Base-by-base conservation (phyloP, 2,888 invertebrate genomes). In the Volucella inanis region DNA sequence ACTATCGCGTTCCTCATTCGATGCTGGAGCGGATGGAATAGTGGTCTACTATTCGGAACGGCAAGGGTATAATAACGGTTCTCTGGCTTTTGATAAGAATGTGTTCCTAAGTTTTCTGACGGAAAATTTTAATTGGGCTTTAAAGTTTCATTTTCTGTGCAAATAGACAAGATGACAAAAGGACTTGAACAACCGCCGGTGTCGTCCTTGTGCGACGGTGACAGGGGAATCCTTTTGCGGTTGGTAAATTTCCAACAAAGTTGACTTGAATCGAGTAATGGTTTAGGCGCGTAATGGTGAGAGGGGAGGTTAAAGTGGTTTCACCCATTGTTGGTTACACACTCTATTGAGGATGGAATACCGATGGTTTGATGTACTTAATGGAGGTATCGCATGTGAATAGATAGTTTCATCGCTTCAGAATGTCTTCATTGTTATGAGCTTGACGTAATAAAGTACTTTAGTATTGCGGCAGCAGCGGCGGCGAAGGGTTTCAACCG, bases 361-460 rank as follows among this genome's bases (percentile, higher is more conserved):
- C 75, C 84, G 61, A 84, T 79, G 84, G 84, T 84, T 79, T 79
- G 65, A 84, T 71, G 70, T 79, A 84, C 79, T 84, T 79, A 84
- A 84, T 84, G 70, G 84, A 79, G 84, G 75, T 79, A 84, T 84
- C 80, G 84, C 84, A 79, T 84, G 84, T 79, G 84, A 84, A 84
- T 79, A 84, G 79, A 84, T 84, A 84, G 84, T 84, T 84, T 79
- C 70, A 70, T 71, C 84, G 80, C 75, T 76, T 71, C 79, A 79
- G 75, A 79, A 79, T 79, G 75, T 84, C 84, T 84, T 84, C 79
- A 84, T 84, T 84, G 84, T 84, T 84, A 84, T 84, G 79, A 84
- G 84, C 71, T 84, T 71, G 70, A 71, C 70, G 84, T 84, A 79
- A 84, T 79, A 84, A 75, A 84, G 79, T 79, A 84, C 79, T 84